Base-by-base conservation (phyloP, 1,140 invertebrate genomes). In the Plectus sambesii region DNA sequence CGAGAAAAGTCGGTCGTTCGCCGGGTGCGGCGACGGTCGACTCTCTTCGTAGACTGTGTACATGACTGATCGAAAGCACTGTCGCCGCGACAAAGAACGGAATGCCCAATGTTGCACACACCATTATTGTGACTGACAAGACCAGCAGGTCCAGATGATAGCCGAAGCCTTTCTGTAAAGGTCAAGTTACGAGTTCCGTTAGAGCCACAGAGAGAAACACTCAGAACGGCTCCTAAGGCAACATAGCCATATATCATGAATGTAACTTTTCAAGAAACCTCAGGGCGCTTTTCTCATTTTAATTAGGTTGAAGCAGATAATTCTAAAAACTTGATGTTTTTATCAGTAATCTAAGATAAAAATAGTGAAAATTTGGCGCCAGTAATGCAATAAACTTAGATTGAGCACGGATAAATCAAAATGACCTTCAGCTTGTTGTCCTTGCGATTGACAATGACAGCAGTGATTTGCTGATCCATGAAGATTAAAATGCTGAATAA, bases 361-460 rank as follows among this genome's bases (percentile, higher is more conserved):
- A 33, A 17, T 33, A 17, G 12, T 33, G 30, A 17, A 12, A 12
- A 33, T 12, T 12, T 33, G 12, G 17, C 17, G 17, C 12, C 30
- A 33, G 12, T 12, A 33, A 33, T 12, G 30, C 17, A 17, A 33
- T 33, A 17, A 33, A 33, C 12, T 33, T 12, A 33, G 12, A 33
- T 33, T 12, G 12, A 12, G n/a, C n/a, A n/a, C n/a, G n/a, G n/a
- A n/a, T n/a, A n/a, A n/a, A n/a, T 33, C 12, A 12, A 12, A 33
- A 12, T 33, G 12, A 33, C 30, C 30, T 33, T 33, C 12, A 33
- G 30, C 30, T 33, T 33, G 30, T 33, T 33, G 17, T 33, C 30
- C 17, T 33, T 33, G 12, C 30, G 12, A 33, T 33, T 33, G 30
- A 33, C 30, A 17, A 33, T 72, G 5, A 72, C 67, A 22, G 30